These are phyloP conservation scores for Tylochromis polylepis DNA, from an alignment of 2,113 vertebrate species.

Conservation along the genomic window DNA sequence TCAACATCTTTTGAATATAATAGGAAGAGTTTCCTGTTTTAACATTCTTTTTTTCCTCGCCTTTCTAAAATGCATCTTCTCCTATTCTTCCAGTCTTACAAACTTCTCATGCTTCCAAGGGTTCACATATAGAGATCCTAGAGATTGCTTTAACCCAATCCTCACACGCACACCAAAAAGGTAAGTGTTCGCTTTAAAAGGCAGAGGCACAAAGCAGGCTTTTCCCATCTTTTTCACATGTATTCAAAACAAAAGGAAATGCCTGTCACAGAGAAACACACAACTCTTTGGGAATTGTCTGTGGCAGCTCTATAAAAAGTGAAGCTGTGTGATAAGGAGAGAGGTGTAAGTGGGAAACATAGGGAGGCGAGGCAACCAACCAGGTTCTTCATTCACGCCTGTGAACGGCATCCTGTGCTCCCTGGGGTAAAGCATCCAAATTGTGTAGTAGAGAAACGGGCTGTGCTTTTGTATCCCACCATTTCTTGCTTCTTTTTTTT, in stretches of 20 bases:
- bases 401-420: constrained; percentile 49
- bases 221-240: constrained; percentile 24
- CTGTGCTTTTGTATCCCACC: background rate
- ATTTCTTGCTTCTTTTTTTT: background rate
- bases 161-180: background rate
- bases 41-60: background rate
- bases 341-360: constrained; percentile 43
- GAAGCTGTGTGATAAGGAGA: constrained; percentile 25
- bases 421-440: constrained; percentile 9
- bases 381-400: constrained; percentile 66
- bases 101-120: background rate
- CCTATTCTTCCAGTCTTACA: background rate
- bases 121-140: background rate
- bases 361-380: constrained; percentile 36
- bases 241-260: constrained; percentile 9
- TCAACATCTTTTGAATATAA: background rate
- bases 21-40: background rate
- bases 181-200: constrained; percentile 9
- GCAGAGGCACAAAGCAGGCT: background rate
- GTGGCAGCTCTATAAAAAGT: constrained; percentile 7
- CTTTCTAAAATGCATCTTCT: background rate
- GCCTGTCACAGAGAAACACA: constrained; percentile 13
- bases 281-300: constrained; percentile 26
- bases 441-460: background rate
- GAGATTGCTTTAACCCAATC: background rate